These are phyloP conservation scores for Lagorchestes hirsutus DNA, from an alignment of 2,797 vertebrate genomes.

Conservation along the genomic window DNA sequence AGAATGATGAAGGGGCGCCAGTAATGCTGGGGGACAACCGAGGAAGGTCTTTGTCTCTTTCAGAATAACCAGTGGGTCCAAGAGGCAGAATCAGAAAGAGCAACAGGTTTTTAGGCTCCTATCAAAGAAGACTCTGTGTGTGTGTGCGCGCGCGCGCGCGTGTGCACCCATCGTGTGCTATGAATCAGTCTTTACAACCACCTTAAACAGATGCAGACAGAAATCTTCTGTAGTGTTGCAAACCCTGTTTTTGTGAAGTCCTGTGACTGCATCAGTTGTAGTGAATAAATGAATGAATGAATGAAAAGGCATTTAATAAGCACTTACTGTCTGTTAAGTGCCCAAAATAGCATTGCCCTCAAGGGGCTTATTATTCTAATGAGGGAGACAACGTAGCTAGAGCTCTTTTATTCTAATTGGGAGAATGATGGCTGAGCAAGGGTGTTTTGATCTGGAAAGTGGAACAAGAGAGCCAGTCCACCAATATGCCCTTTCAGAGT, in stretches of 20 bases:
- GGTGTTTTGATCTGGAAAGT: background rate
- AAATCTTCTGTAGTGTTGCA: background rate
- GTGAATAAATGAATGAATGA: background rate
- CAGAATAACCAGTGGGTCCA: background rate
- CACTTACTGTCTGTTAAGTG: background rate
- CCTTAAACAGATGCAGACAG: background rate
- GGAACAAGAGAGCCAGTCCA: background rate
- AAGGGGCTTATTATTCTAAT: background rate
- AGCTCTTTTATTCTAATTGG: background rate
- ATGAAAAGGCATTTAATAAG: background rate
- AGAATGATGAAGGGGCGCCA: background rate
- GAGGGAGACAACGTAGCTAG: background rate
- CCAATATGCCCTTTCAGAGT: background rate
- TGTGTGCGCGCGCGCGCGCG: no score
- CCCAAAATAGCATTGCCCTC: background rate
- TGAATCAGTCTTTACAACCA: background rate
- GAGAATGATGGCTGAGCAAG: background rate
- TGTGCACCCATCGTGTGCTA: background rate
- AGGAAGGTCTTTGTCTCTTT: background rate
- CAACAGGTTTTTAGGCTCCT: background rate
- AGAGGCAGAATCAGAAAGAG: background rate
- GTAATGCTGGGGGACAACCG: background rate
- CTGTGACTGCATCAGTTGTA: background rate
- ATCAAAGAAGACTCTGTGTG: background rate
- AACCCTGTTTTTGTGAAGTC: background rate